These are phyloP conservation scores for Plebejus anna DNA, from an alignment of 2,888 invertebrate species.

Conservation along the genomic window DNA sequence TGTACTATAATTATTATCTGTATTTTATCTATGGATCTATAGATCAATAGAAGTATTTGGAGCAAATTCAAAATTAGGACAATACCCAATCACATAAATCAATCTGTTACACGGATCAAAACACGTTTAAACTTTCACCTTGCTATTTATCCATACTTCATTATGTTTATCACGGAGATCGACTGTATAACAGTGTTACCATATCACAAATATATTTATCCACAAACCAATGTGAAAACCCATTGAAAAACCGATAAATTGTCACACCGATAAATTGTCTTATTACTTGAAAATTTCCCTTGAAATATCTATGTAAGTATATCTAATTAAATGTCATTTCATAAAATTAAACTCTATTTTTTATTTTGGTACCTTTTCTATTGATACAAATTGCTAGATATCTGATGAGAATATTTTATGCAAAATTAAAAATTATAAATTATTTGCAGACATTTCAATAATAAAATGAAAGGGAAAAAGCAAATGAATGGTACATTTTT, in stretches of 20 bases:
- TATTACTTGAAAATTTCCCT: too few relatives aligned
- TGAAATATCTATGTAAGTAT: too few relatives aligned
- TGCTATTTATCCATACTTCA: conserved; percentile 25
- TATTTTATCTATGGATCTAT: neutral
- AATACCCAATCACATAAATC: conserved; percentile 11
- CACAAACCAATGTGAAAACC: neutral
- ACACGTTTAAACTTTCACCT: conserved; percentile 26
- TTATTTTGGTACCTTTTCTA: too few relatives aligned
- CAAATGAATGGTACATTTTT: neutral
- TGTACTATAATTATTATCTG: neutral
- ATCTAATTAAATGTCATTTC: too few relatives aligned
- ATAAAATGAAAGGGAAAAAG: neutral
- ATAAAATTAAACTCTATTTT: too few relatives aligned
- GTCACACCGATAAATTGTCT: too few relatives aligned
- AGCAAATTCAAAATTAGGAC: neutral
- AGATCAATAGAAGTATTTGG: neutral
- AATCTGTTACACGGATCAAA: conserved; percentile 13
- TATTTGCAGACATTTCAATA: neutral
- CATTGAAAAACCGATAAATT: too few relatives aligned
- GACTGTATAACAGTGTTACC: neutral
- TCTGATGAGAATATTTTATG: too few relatives aligned
- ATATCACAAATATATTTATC: neutral
- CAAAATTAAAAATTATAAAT: too few relatives aligned
- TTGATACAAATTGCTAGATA: too few relatives aligned
- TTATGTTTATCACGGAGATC: conserved; percentile 12